phyloP scores from a whole-genome alignment of 1,140 invertebrate genomes.

The Lasioglossum albipes region DNA sequence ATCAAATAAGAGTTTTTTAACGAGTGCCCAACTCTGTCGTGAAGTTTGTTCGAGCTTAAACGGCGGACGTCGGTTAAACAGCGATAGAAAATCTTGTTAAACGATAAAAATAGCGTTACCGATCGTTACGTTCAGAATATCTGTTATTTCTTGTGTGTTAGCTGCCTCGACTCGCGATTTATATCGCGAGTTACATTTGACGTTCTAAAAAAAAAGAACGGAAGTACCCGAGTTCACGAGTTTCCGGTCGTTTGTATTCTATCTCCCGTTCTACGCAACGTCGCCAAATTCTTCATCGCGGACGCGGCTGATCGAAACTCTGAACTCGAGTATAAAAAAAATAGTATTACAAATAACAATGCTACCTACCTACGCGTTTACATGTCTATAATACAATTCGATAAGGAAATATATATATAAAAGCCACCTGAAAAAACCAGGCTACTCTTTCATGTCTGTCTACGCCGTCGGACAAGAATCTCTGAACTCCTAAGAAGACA shows the following conservation, averaged over 20 bases:
- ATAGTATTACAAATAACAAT: conserved; percentile 66
- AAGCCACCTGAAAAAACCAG: conserved; percentile 66
- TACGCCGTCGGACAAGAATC: conserved; percentile 8
- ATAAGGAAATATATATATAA: conserved; percentile 61
- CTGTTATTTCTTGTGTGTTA: conserved; percentile 30
- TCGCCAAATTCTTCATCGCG: background rate
- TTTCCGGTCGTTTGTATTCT: background rate
- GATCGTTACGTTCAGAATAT: conserved; percentile 21
- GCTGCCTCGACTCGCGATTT: conserved; percentile 29
- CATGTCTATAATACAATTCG: conserved; percentile 61
- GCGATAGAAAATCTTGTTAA: conserved; percentile 58
- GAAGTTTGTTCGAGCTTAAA: conserved; percentile 24
- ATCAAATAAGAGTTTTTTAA: too few relatives aligned
- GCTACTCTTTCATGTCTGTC: conserved; percentile 27
- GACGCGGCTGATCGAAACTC: background rate
- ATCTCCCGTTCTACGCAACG: background rate
- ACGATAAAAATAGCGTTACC: conserved; percentile 53
- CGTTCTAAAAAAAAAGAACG: conserved; percentile 40
- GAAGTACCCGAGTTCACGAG: conserved; percentile 25
- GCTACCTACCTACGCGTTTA: conserved; percentile 47
- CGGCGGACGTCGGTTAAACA: conserved; percentile 12
- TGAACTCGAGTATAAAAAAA: conserved; percentile 40
- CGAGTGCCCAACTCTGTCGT: background rate
- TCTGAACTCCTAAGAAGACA: conserved; percentile 52
- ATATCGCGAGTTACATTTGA: conserved; percentile 7